These are phyloP conservation scores for Coptodon rendalli DNA, from an alignment of 2,113 vertebrate species.

Conservation along the genomic window DNA sequence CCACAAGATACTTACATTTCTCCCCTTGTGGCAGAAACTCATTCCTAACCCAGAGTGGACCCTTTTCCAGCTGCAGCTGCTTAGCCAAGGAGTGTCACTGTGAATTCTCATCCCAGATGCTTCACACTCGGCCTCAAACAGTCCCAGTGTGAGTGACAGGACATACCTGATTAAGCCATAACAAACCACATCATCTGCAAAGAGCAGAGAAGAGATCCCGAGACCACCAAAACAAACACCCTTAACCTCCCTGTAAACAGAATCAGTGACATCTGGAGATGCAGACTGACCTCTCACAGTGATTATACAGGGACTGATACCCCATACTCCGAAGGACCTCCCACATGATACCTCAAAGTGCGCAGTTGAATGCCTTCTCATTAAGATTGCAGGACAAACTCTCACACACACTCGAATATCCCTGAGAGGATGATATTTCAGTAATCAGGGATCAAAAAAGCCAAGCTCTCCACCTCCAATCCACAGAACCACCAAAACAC, in stretches of 20 bases:
- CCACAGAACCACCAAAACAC: neutral
- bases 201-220: neutral
- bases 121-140: neutral
- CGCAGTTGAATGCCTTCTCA: neutral
- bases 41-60: neutral
- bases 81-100: neutral
- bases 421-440: neutral
- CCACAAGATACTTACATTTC: neutral
- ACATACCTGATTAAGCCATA: neutral
- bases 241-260: neutral
- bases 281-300: neutral
- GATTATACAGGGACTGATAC: neutral
- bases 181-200: neutral
- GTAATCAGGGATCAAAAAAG: accelerated
- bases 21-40: neutral
- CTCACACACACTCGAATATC: neutral
- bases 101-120: neutral
- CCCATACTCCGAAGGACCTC: neutral
- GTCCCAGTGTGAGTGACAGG: neutral
- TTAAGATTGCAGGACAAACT: neutral
- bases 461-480: neutral
- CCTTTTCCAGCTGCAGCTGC: neutral
- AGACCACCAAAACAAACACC: neutral
- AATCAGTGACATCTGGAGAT: neutral
- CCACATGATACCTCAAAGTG: neutral